These are phyloP conservation scores for Psammodynastes pulverulentus DNA, from an alignment of 2,113 vertebrate species.

Conservation along the genomic window DNA sequence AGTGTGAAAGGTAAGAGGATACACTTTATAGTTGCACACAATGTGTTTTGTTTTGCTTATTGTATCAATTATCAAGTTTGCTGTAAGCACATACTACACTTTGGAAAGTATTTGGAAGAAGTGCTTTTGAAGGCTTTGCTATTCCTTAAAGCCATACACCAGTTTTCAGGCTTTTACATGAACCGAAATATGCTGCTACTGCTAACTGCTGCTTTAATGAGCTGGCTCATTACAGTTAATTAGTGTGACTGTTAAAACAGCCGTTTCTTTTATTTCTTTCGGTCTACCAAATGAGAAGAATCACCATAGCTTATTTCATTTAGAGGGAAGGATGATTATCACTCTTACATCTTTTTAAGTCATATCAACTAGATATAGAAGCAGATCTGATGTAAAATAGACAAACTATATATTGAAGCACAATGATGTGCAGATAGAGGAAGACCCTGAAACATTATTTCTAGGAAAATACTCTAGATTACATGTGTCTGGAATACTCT, in stretches of 20 bases:
- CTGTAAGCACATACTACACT: neutral
- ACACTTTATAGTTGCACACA: neutral
- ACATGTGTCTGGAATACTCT: neutral
- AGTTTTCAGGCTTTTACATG: neutral
- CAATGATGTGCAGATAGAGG: neutral
- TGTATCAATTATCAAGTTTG: neutral
- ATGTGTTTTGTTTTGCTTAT: neutral
- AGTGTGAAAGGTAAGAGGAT: slow-evolving; percentile 50
- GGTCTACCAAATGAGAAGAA: neutral
- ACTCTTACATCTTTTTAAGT: neutral
- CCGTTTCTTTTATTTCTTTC: neutral
- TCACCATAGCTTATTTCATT: neutral
- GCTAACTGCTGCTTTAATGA: neutral
- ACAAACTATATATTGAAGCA: neutral
- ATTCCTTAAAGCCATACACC: neutral
- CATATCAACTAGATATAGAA: neutral
- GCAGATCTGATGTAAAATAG: neutral
- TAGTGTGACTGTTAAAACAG: neutral
- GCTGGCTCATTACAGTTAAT: neutral
- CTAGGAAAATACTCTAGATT: too few relatives aligned
- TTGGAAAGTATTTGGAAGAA: neutral
- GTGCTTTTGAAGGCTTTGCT: neutral
- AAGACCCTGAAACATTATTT: neutral
- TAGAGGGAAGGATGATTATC: neutral
- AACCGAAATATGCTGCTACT: neutral